Percentiles rank a stretch among this genome's conserved stretches.
These are phyloP conservation scores for Lingula anatina DNA, from an alignment of 2,888 invertebrate species.

Conservation along the genomic window DNA sequence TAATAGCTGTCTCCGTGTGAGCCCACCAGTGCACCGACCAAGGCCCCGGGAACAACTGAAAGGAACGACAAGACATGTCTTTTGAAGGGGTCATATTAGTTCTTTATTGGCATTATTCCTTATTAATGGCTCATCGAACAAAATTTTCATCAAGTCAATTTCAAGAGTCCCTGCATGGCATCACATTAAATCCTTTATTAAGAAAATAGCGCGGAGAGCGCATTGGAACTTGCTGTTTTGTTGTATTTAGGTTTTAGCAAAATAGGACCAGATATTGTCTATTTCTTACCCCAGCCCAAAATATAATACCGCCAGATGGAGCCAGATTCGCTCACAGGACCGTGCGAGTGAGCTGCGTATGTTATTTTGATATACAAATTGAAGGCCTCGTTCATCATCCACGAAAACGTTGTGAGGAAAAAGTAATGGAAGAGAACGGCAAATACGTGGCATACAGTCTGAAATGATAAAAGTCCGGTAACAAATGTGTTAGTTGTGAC, in stretches of 20 bases:
- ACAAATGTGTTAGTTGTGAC: no score
- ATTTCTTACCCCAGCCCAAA: slow-evolving; percentile 51
- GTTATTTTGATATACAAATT: slow-evolving; percentile 53
- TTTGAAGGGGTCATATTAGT: no score
- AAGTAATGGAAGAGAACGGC: slow-evolving; percentile 50
- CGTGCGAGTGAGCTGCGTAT: slow-evolving; percentile 49
- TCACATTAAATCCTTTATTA: no score
- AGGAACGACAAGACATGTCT: slow-evolving; percentile 7
- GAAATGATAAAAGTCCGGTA: slow-evolving; percentile 8
- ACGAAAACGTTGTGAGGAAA: slow-evolving; percentile 47
- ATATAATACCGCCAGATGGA: slow-evolving; percentile 48
- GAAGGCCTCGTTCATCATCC: slow-evolving; percentile 54
- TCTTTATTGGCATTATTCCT: no score
- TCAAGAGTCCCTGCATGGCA: no score
- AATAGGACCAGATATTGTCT: no score
- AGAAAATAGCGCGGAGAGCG: no score
- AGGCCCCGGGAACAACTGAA: slow-evolving; percentile 46
- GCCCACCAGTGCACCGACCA: slow-evolving; percentile 49
- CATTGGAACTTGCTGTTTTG: no score
- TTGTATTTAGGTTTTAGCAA: no score
- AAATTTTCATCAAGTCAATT: no score
- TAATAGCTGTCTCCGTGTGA: slow-evolving; percentile 45
- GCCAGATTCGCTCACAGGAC: slow-evolving; percentile 42
- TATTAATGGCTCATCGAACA: no score
- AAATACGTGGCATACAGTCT: slow-evolving; percentile 46